Evolutionary conservation across 1,140 invertebrate species (phyloP).

Genomic region (Whitmania pigra): DNA sequence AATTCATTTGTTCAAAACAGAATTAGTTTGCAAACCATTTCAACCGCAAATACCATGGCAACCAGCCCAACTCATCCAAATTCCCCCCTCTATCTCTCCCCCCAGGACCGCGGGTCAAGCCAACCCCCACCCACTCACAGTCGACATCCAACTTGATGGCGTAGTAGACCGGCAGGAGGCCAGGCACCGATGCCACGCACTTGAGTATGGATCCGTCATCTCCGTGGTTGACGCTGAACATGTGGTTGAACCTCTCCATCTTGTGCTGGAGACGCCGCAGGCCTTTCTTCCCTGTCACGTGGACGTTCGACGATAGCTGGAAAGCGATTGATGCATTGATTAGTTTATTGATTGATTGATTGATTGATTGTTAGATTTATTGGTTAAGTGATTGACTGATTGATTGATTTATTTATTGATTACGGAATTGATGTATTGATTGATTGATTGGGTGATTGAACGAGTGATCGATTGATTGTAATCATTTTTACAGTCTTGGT

Average conservation of each 20-base stretch:
- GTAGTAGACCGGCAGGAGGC: slow-evolving; percentile 14
- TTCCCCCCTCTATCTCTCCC: too few relatives aligned
- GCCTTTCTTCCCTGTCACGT: slow-evolving; percentile 12
- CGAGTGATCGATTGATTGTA: too few relatives aligned
- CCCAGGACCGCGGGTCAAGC: too few relatives aligned
- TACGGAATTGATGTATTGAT: neutral
- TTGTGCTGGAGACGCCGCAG: slow-evolving; percentile 14
- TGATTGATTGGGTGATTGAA: too few relatives aligned
- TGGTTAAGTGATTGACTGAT: neutral
- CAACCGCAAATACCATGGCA: too few relatives aligned
- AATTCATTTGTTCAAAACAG: too few relatives aligned
- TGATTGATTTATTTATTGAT: neutral
- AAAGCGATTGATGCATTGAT: too few relatives aligned
- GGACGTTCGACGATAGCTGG: too few relatives aligned
- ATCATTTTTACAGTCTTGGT: too few relatives aligned
- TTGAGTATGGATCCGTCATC: slow-evolving; percentile 17
- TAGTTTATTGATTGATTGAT: neutral
- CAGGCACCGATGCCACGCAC: slow-evolving; percentile 21
- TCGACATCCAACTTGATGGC: slow-evolving; percentile 14
- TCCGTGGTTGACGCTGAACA: neutral
- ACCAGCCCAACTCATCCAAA: too few relatives aligned
- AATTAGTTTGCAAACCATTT: too few relatives aligned
- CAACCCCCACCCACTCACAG: slow-evolving; percentile 16
- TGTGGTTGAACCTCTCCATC: slow-evolving; percentile 15
- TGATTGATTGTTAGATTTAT: neutral